phyloP scores from a whole-genome alignment of 2,888 invertebrate species.

The Polyommatus icarus region DNA sequence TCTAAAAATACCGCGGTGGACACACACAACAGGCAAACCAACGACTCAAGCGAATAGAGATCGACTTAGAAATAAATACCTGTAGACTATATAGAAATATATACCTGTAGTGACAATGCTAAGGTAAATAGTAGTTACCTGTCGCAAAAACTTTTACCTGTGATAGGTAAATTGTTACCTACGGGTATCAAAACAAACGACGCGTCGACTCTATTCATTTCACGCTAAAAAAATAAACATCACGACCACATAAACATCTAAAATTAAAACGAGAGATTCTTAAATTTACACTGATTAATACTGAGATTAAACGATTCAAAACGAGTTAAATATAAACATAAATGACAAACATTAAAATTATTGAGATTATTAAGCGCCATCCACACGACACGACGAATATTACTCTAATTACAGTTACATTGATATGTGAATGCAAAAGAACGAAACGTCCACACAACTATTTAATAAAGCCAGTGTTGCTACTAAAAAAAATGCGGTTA shows the following conservation, averaged over 20 bases:
- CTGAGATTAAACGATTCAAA: constrained; percentile 43
- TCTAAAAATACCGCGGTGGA: constrained; percentile 59
- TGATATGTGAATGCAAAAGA: constrained; percentile 72
- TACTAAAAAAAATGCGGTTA: constrained; percentile 26
- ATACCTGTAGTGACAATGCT: not conserved
- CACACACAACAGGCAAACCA: constrained; percentile 44
- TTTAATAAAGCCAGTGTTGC: constrained; percentile 22
- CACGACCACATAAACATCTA: constrained; percentile 22
- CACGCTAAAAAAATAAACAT: not conserved
- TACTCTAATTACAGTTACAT: constrained; percentile 57
- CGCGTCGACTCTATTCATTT: not conserved
- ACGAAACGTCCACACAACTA: constrained; percentile 38
- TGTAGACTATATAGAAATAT: too few relatives aligned
- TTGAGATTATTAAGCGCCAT: constrained; percentile 50
- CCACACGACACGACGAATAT: constrained; percentile 71
- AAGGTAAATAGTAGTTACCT: not conserved
- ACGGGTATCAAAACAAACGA: not conserved
- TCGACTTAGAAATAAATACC: constrained; percentile 33
- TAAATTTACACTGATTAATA: constrained; percentile 26
- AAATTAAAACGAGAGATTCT: constrained; percentile 28
- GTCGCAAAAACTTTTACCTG: not conserved
- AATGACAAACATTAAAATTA: constrained; percentile 37
- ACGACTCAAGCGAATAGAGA: constrained; percentile 44
- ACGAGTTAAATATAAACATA: constrained; percentile 35
- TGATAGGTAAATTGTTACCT: not conserved